Conservation (phyloP, 2,113 vertebrate genomes). For the Spea multiplicata region DNA sequence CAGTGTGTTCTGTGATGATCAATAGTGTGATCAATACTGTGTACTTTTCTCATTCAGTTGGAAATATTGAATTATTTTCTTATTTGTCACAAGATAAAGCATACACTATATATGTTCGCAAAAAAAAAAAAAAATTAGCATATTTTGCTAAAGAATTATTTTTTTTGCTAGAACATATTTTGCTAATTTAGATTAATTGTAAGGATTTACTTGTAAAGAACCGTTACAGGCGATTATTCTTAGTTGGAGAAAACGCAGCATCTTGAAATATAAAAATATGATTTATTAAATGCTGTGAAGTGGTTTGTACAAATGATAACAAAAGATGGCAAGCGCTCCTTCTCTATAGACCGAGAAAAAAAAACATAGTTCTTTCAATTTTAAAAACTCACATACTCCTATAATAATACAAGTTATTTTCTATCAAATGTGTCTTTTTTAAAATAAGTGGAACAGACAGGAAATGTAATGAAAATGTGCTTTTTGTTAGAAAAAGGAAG, state of each 20-base stretch:
- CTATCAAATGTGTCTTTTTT: slow-evolving; percentile 3
- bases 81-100: not conserved
- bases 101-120: not conserved
- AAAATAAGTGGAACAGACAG: not conserved
- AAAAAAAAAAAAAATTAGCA: not conserved
- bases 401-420: not conserved
- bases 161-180: not conserved
- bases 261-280: no score
- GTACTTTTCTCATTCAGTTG: not conserved
- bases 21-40: not conserved
- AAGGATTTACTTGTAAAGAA: no score
- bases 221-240: not conserved
- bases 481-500: slow-evolving; percentile 3
- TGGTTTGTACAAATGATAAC: not conserved
- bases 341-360: not conserved
- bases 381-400: not conserved
- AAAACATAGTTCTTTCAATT: not conserved
- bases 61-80: not conserved
- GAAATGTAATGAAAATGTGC: slow-evolving; percentile 3
- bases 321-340: not conserved
- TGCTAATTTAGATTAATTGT: not conserved
- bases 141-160: no score
- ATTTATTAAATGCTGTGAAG: not conserved
- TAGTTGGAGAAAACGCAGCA: no score
- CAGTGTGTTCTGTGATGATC: not conserved